These are phyloP conservation scores for Leptogaster cylindrica DNA, from an alignment of 2,888 invertebrate genomes.

Conservation along the genomic window DNA sequence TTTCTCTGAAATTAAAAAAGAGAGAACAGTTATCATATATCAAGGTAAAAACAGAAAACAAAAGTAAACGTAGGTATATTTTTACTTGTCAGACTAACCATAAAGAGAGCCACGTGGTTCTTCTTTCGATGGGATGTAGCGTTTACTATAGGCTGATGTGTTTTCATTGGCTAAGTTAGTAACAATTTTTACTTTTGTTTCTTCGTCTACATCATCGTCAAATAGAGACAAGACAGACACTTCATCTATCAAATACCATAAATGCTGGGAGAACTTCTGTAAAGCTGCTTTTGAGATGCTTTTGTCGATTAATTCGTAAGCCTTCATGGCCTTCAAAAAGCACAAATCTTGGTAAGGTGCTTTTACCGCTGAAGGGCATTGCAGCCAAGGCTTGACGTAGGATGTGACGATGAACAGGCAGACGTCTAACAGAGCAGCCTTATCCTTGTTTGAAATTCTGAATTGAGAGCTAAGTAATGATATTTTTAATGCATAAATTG, in stretches of 20 bases:
- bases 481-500: conserved; percentile 51
- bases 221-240: conserved; percentile 45
- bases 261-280: conserved; percentile 48
- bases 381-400: conserved; percentile 51
- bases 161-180: conserved; percentile 41
- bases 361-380: conserved; percentile 49
- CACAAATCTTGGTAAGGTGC: conserved; percentile 48
- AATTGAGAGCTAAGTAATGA: conserved; percentile 41
- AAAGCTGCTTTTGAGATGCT: conserved; percentile 47
- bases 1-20: conserved; percentile 10
- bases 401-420: conserved; percentile 49
- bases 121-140: conserved; percentile 37
- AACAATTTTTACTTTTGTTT: conserved; percentile 43
- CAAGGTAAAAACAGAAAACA: no score
- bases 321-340: conserved; percentile 45
- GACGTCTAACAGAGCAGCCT: conserved; percentile 43
- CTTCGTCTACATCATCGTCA: conserved; percentile 46
- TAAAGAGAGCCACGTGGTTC: conserved; percentile 18
- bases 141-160: conserved; percentile 23
- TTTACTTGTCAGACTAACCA: conserved; percentile 19
- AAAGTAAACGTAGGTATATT: no score
- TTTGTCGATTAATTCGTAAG: conserved; percentile 46
- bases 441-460: conserved; percentile 45
- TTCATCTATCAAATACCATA: conserved; percentile 49
- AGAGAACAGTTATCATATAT: no score